Conservation (phyloP, 2,888 invertebrate species). For the Phaedon cochleariae region DNA sequence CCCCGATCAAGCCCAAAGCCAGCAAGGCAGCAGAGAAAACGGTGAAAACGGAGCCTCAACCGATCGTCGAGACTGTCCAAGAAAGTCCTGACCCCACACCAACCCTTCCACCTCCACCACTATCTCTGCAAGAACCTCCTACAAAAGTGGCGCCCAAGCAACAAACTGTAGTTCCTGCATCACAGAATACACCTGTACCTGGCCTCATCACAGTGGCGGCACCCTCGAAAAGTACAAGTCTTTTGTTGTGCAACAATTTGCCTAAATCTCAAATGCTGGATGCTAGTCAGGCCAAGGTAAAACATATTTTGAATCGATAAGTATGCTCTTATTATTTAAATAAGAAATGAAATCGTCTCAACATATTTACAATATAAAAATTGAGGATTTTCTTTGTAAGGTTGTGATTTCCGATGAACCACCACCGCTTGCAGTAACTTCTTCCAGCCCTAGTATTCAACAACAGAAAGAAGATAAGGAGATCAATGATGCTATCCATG, state of each 20-base stretch:
- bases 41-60: slow-evolving; percentile 15
- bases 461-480: slow-evolving; percentile 51
- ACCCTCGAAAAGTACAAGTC: slow-evolving; percentile 42
- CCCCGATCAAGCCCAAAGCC: slow-evolving; percentile 60
- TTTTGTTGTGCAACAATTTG: slow-evolving; percentile 47
- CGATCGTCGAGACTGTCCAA: slow-evolving; percentile 36
- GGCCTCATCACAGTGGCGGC: slow-evolving; percentile 38
- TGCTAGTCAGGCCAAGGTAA: no score
- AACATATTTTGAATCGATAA: no score
- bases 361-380: no score
- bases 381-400: no score
- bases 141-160: slow-evolving; percentile 19
- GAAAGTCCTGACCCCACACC: slow-evolving; percentile 12
- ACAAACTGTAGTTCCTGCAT: not conserved
- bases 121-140: slow-evolving; percentile 23
- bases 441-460: slow-evolving; percentile 16
- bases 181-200: slow-evolving; percentile 19
- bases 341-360: no score
- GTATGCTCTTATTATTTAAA: no score
- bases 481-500: slow-evolving; percentile 58
- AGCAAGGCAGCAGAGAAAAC: slow-evolving; percentile 34
- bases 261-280: slow-evolving; percentile 30
- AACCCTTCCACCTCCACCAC: slow-evolving; percentile 18
- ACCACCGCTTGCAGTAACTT: slow-evolving; percentile 25
- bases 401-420: slow-evolving; percentile 24